Evolutionary conservation across 2,797 vertebrate genomes (phyloP).

Genomic region (Tachyglossus aculeatus): DNA sequence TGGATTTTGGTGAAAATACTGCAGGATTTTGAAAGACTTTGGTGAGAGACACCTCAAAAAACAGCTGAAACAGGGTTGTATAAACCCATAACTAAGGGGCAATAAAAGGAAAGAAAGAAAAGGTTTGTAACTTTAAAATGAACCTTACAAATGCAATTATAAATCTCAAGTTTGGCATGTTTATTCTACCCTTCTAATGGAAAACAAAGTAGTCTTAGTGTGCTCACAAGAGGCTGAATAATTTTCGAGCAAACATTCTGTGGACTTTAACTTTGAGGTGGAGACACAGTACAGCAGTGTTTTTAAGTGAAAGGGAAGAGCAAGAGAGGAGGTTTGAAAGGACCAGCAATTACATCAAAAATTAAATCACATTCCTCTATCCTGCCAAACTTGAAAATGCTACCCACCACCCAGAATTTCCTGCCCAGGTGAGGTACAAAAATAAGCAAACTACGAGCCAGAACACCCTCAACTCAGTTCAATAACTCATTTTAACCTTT

Average conservation of each 20-base stretch:
- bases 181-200: constrained; percentile 45
- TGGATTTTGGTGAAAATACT: constrained; percentile 27
- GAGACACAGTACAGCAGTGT: not conserved
- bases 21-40: not conserved
- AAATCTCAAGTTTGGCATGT: constrained; percentile 32
- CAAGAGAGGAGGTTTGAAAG: constrained; percentile 25
- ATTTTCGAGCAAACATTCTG: constrained; percentile 26
- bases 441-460: not conserved
- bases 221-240: constrained; percentile 27
- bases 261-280: constrained; percentile 22
- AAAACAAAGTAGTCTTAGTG: constrained; percentile 44
- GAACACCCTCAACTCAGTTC: not conserved
- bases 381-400: constrained; percentile 29
- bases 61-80: not conserved
- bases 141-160: constrained; percentile 49
- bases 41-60: too few relatives aligned
- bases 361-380: not conserved
- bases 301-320: not conserved
- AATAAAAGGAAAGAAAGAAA: constrained; percentile 41
- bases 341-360: not conserved
- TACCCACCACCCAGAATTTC: constrained; percentile 7
- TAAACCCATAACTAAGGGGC: not conserved
- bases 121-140: constrained; percentile 50
- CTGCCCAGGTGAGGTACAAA: not conserved
- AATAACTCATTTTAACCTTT: constrained; percentile 25